Evolutionary conservation across 2,797 vertebrate species (phyloP), one percentile per base, ranked within the genome.

Genomic region (Chromobotia macracanthus): DNA sequence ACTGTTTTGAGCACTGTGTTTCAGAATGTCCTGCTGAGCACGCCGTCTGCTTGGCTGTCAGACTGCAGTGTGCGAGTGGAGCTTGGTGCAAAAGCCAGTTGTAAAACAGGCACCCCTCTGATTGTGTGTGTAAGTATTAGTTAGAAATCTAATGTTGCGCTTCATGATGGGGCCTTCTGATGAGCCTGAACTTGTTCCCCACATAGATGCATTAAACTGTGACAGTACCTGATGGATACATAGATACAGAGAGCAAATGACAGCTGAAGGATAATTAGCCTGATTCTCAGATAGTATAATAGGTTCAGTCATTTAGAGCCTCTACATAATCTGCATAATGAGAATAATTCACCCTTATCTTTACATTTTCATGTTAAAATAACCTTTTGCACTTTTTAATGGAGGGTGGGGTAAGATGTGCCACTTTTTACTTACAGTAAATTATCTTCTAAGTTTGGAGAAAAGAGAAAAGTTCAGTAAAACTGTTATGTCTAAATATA

Each of bases 101-200:
- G 68, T 77, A 65, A 35, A 72, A 55, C 76, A 70, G 71, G 76
- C 71, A 6, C 76, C 81, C 81, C 65, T 82, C 72, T 28, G 58
- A 80, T 70, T 75, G 76, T 69, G 31, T 31, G 31, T 31, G 82
- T 84, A 81, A 81, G 82, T 73, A 72, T 82, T 83, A 83, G 68
- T 82, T 85, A 80, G 74, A 80, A 85, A 80, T 83, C 79, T 82
- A 81, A 82, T 82, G 75, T 82, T 77, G 79, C 72, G 66, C 82
- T 78, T 71, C 84, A 77, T 85, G 82, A 83, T 77, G 46, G 70
- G 73, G 64, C 58, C 23, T 84, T 66, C 77, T 74, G 80, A 82
- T 83, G 58, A 70, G 79, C 63, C 79, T 50, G 44, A 80, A 75
- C 51, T 80, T 46, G 76, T 77, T 83, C 79, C 77, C 82, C 70